Percentiles rank a stretch among this genome's conserved stretches.
Conservation (phyloP, 2,888 invertebrate genomes). For the Watsonalla cultraria region DNA sequence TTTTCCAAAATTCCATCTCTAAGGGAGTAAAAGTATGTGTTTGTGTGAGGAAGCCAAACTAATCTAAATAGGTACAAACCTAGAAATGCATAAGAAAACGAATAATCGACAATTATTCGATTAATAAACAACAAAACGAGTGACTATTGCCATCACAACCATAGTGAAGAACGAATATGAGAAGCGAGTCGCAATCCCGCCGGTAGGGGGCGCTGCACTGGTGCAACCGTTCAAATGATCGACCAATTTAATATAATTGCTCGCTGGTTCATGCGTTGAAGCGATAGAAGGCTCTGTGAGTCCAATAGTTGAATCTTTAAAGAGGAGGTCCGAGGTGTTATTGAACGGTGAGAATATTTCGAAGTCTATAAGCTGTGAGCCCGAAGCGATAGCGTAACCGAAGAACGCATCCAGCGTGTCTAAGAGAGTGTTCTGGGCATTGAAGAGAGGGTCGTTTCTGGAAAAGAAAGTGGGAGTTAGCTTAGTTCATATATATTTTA, state of each 20-base stretch:
- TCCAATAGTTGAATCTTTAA: slow-evolving; percentile 80
- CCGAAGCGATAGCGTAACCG: slow-evolving; percentile 59
- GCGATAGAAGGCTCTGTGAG: slow-evolving; percentile 61
- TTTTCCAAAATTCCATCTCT: too few species aligned
- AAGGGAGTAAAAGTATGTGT: too few species aligned
- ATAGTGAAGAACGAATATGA: slow-evolving; percentile 45
- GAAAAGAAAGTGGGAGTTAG: slow-evolving; percentile 9
- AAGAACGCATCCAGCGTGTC: slow-evolving; percentile 71
- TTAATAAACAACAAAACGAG: slow-evolving; percentile 38
- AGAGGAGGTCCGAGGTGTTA: slow-evolving; percentile 73
- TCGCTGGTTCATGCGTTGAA: slow-evolving; percentile 55
- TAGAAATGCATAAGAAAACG: not conserved
- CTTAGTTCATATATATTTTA: not conserved
- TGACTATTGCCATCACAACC: slow-evolving; percentile 34
- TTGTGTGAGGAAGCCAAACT: too few species aligned
- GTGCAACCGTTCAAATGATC: slow-evolving; percentile 59
- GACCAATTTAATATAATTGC: slow-evolving; percentile 79
- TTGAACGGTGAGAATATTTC: slow-evolving; percentile 80
- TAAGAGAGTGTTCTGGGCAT: slow-evolving; percentile 55
- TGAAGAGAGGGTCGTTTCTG: slow-evolving; percentile 53
- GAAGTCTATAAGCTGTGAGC: slow-evolving; percentile 60
- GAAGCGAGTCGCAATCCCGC: slow-evolving; percentile 30
- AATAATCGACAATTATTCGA: not conserved
- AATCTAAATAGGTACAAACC: too few species aligned
- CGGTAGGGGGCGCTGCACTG: slow-evolving; percentile 30